Base-by-base conservation (phyloP, 2,888 invertebrate genomes). In the Sturmia bella region DNA sequence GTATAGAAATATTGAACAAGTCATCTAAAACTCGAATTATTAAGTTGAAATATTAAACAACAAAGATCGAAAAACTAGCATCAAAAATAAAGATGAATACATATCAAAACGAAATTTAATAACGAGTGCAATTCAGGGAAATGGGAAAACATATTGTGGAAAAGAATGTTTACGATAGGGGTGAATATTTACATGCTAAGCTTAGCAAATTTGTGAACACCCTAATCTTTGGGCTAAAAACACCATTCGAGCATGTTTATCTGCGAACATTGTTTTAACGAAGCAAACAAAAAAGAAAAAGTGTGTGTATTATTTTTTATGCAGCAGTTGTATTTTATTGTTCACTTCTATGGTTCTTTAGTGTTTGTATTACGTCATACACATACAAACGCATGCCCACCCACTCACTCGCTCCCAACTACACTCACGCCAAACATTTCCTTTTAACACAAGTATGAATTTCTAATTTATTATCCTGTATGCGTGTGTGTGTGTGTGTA, bases 401-500 rank as follows among this genome's bases (percentile, higher is more conserved):
- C 37, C 11, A 39, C 13, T 12, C 17, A 27, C 4, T 2, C 11
- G 9, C n/a, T 19, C 32, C 17, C 3, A 24, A 3, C 5, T 7
- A 32, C 24, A 11, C 19, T 41, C 19, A 41, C 12, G 32, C 32
- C 5, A 32, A 32, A 32, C 21, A 63, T 32, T 13, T 41, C 27
- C 41, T 17, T 32, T 15, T 54, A 37, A 45, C n/a, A 15, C 54
- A 37, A 54, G 17, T 50, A 59, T 72, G 41, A 66, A 64, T 72
- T 74, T 72, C 17, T 76, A 76, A 76, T 76, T 78, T 72, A 78
- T 72, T 64, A 50, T 72, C 72, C 17, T 72, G 12, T 39, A 52
- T 45, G 24, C 21, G 43, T 61, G 39, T 61, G 48, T 37, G 54
- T 63, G 61, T 21, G 9, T 32, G 6, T 39, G 13, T 12, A 4